Evolutionary conservation across 1,140 invertebrate species (phyloP).

Genomic region (Portunus trituberculatus): DNA sequence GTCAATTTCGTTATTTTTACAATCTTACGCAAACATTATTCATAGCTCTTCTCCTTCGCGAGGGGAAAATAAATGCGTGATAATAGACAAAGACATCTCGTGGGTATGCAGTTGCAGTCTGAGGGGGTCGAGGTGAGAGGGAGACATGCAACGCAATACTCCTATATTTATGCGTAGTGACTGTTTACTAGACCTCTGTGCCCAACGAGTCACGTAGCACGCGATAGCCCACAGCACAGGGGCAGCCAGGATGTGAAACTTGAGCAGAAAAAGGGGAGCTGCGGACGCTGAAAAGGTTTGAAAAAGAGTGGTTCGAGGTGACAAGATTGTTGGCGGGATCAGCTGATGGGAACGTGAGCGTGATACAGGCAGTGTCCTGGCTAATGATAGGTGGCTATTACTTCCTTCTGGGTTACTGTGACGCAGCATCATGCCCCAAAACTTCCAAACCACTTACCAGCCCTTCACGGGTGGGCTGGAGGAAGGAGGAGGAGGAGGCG

Average conservation of each 20-base stretch:
- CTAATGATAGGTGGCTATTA: not conserved
- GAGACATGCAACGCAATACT: conserved; percentile 70
- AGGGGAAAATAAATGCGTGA: conserved; percentile 32
- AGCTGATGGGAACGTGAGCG: conserved; percentile 64
- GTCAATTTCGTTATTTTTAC: not conserved
- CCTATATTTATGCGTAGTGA: conserved; percentile 60
- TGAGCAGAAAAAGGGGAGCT: conserved; percentile 30
- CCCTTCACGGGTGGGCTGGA: conserved; percentile 44
- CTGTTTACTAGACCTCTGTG: not conserved
- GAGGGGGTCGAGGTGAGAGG: not conserved
- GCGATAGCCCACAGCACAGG: conserved; percentile 46
- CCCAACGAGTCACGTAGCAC: conserved; percentile 49
- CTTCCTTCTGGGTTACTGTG: not conserved
- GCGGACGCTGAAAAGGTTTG: not conserved
- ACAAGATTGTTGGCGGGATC: conserved; percentile 56
- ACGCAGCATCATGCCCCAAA: conserved; percentile 58
- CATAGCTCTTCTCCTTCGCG: too few species aligned
- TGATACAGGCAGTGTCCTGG: not conserved
- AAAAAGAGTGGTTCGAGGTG: not conserved
- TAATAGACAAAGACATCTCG: conserved; percentile 41
- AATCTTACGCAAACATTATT: not conserved
- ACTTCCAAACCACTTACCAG: conserved; percentile 68
- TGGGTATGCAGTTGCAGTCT: not conserved
- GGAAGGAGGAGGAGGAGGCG: not conserved
- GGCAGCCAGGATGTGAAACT: conserved; percentile 61